phyloP scores from a whole-genome alignment of 2,797 vertebrate species.

The Chrysocyon brachyurus region DNA sequence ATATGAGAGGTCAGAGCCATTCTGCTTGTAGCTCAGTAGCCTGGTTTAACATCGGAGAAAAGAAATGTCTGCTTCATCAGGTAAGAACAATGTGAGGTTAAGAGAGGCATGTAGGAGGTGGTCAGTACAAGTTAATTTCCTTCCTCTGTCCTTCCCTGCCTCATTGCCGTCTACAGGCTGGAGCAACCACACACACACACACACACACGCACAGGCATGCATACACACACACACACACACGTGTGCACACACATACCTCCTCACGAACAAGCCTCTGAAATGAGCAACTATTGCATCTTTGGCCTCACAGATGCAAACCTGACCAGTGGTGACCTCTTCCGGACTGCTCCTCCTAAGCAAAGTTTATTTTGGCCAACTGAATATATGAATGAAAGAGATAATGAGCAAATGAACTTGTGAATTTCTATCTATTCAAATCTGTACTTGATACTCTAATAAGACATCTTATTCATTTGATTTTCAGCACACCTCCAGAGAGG shows the following conservation, averaged over 20 bases:
- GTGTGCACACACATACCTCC: neutral
- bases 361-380: neutral
- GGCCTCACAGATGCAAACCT: neutral
- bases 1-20: constrained; percentile 16
- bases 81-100: neutral
- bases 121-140: neutral
- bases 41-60: constrained; percentile 31
- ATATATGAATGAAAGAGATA: neutral
- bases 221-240: neutral
- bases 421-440: constrained; percentile 20
- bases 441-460: neutral
- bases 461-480: constrained; percentile 33
- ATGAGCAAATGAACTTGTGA: neutral
- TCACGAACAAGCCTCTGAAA: neutral
- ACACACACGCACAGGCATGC: no score
- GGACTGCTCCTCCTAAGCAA: neutral
- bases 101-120: neutral
- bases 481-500: neutral
- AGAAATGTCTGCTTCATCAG: neutral
- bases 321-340: neutral
- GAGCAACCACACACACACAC: neutral
- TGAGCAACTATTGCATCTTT: neutral
- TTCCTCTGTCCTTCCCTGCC: neutral
- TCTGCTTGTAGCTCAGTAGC: constrained; percentile 47
- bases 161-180: neutral